phyloP scores from a whole-genome alignment of 2,113 vertebrate species.

The Charina bottae region DNA sequence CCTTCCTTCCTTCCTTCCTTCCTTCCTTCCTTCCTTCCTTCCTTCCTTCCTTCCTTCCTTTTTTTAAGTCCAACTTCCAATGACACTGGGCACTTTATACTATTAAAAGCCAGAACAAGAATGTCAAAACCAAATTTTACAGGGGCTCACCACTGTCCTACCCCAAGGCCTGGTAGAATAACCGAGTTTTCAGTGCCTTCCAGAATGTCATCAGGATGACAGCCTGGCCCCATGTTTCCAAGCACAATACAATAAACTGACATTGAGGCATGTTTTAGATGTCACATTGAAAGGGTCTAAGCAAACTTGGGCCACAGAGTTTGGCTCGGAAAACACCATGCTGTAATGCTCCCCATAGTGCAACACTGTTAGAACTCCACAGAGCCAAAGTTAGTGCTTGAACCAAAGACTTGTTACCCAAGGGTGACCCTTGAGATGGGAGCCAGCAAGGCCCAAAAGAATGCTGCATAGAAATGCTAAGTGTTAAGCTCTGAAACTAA shows the following conservation, averaged over 20 bases:
- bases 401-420: too few relatives aligned
- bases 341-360: too few relatives aligned
- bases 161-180: not conserved
- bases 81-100: not conserved
- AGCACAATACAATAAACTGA: slow-evolving; percentile 13
- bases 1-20: not conserved
- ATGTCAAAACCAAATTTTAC: not conserved
- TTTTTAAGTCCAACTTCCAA: not conserved
- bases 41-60: not conserved
- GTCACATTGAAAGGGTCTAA: too few relatives aligned
- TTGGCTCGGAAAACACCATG: too few relatives aligned
- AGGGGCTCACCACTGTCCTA: not conserved
- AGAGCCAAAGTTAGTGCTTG: too few relatives aligned
- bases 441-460: too few relatives aligned
- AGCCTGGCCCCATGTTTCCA: not conserved
- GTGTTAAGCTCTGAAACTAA: too few relatives aligned
- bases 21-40: not conserved
- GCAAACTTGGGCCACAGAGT: too few relatives aligned
- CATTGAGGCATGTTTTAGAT: slow-evolving; percentile 41
- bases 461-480: too few relatives aligned
- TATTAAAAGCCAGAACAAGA: not conserved
- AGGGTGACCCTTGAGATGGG: too few relatives aligned
- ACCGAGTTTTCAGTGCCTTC: not conserved
- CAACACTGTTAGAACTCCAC: too few relatives aligned
- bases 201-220: not conserved